Conservation (phyloP, 2,113 vertebrate genomes). For the Saimiri boliviensis region DNA sequence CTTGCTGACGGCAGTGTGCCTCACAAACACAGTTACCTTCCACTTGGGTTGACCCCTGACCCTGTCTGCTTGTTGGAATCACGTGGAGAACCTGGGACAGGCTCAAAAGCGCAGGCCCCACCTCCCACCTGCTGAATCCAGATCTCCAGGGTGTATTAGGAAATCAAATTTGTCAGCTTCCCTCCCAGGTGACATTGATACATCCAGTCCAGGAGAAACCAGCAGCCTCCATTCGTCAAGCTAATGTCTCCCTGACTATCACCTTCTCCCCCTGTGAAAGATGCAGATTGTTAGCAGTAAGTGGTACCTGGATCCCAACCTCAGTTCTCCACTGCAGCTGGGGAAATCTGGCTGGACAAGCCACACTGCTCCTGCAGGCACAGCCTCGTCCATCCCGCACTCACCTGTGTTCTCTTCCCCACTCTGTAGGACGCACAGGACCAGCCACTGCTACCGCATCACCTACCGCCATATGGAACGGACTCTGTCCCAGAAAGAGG, state of each 20-base stretch:
- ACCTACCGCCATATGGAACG: conserved; percentile 94
- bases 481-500: conserved; percentile 92
- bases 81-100: background rate
- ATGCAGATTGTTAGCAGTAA: rapidly evolving
- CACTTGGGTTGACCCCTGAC: background rate
- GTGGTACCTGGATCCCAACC: rapidly evolving
- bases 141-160: background rate
- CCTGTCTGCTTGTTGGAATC: background rate
- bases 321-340: rapidly evolving
- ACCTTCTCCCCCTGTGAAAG: background rate
- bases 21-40: background rate
- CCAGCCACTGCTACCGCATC: conserved; percentile 95
- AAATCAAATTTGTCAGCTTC: background rate
- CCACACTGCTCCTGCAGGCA: rapidly evolving
- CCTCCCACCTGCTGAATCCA: background rate
- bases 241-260: background rate
- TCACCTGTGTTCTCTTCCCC: conserved; percentile 2
- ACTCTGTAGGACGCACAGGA: conserved; percentile 87
- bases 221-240: background rate
- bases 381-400: rapidly evolving
- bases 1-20: background rate
- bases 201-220: background rate
- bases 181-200: background rate
- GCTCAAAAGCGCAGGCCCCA: background rate
- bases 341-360: background rate